Evolutionary conservation across 2,797 vertebrate genomes (phyloP).

Genomic region (Enteromius afrohamiltoni): DNA sequence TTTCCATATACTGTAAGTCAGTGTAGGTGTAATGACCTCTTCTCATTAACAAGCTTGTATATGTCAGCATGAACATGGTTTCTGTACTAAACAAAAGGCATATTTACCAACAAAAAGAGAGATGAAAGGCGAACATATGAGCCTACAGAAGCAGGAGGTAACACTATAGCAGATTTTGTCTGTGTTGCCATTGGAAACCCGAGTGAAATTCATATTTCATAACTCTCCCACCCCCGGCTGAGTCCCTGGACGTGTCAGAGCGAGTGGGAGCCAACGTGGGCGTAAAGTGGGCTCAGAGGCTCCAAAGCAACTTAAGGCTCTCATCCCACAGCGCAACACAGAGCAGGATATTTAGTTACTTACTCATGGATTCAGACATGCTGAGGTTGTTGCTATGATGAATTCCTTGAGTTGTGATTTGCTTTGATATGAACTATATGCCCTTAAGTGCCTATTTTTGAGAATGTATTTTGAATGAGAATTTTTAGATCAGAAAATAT

Average conservation of each 20-base stretch:
- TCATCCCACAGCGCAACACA: slow-evolving; percentile 54
- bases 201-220: slow-evolving; percentile 63
- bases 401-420: slow-evolving; percentile 32
- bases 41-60: slow-evolving; percentile 9
- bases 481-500: slow-evolving; percentile 35
- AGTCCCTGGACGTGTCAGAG: slow-evolving; percentile 59
- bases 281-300: slow-evolving; percentile 58
- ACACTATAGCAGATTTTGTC: slow-evolving; percentile 36
- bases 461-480: slow-evolving; percentile 23
- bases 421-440: slow-evolving; percentile 37
- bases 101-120: slow-evolving; percentile 31
- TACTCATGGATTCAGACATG: slow-evolving; percentile 35
- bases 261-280: slow-evolving; percentile 62
- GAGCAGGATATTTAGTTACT: slow-evolving; percentile 29
- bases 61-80: slow-evolving; percentile 27
- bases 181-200: slow-evolving; percentile 67
- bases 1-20: slow-evolving; percentile 20
- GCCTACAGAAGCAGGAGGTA: slow-evolving; percentile 29
- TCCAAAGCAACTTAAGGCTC: slow-evolving; percentile 57
- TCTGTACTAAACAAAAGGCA: slow-evolving; percentile 1
- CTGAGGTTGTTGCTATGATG: slow-evolving; percentile 22
- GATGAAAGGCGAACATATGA: slow-evolving; percentile 35
- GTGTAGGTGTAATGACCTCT: slow-evolving; percentile 49
- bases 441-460: slow-evolving; percentile 42
- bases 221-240: slow-evolving; percentile 61